These are phyloP conservation scores for Campoletis sonorensis DNA, from an alignment of 1,140 invertebrate genomes.

Conservation along the genomic window DNA sequence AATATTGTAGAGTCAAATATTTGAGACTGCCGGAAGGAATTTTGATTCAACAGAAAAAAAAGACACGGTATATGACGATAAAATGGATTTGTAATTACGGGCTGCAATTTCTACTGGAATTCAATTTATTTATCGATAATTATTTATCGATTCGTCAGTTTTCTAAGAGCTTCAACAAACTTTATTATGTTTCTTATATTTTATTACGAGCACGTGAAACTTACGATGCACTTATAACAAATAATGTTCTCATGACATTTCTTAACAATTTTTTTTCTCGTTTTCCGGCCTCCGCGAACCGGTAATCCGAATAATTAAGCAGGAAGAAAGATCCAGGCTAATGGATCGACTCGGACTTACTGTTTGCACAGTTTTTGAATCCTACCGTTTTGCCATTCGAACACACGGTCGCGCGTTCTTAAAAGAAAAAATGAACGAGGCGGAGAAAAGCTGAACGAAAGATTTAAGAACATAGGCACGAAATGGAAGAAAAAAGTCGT, in stretches of 20 bases:
- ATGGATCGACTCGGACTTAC: slow-evolving; percentile 66
- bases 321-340: slow-evolving; percentile 57
- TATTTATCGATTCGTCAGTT: too few relatives aligned
- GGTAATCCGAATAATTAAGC: slow-evolving; percentile 72
- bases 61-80: background rate
- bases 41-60: slow-evolving; percentile 9
- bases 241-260: background rate
- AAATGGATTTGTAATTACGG: background rate
- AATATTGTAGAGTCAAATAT: slow-evolving; percentile 36
- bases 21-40: slow-evolving; percentile 10
- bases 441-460: background rate
- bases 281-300: slow-evolving; percentile 58
- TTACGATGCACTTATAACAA: too few relatives aligned
- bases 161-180: too few relatives aligned
- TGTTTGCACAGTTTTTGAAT: slow-evolving; percentile 72
- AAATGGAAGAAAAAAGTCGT: background rate
- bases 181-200: too few relatives aligned
- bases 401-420: slow-evolving; percentile 30
- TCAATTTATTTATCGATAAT: too few relatives aligned
- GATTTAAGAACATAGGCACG: background rate
- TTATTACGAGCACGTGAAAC: background rate
- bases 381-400: slow-evolving; percentile 59
- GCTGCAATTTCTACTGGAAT: background rate
- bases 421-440: background rate
- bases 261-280: slow-evolving; percentile 56